Evolutionary conservation across 2,888 invertebrate species (phyloP).

Genomic region (Ennomos fuscantarius): DNA sequence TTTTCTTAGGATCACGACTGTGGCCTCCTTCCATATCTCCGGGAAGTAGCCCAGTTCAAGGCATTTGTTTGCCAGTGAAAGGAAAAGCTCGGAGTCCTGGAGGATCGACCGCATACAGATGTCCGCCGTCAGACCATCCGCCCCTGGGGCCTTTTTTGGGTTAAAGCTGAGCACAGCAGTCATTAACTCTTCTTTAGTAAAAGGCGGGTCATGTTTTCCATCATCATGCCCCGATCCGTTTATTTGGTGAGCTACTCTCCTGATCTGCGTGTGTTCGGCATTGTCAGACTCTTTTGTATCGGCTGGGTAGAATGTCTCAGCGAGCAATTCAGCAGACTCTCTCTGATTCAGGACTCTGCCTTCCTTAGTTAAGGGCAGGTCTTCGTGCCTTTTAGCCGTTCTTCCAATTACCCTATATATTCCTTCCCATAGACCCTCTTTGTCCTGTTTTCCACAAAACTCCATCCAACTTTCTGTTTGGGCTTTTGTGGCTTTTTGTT

Average conservation of each 20-base stretch:
- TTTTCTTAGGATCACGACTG: too few species aligned
- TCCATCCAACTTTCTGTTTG: neutral
- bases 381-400: neutral
- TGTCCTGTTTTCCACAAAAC: neutral
- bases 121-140: slow-evolving; percentile 15
- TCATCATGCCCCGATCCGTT: neutral
- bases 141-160: slow-evolving; percentile 15
- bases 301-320: too few species aligned
- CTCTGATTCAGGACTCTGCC: neutral
- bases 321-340: neutral
- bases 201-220: neutral
- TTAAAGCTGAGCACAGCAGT: neutral
- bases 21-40: too few species aligned
- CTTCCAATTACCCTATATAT: too few species aligned
- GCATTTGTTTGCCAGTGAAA: too few species aligned
- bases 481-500: neutral
- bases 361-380: neutral
- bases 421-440: neutral
- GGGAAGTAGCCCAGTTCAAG: too few species aligned
- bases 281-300: too few species aligned
- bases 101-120: too few species aligned
- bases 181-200: neutral
- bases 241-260: too few species aligned
- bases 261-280: too few species aligned
- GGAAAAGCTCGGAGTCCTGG: too few species aligned